phyloP scores from a whole-genome alignment of 2,113 vertebrate genomes.

The Amazona guildingii region DNA sequence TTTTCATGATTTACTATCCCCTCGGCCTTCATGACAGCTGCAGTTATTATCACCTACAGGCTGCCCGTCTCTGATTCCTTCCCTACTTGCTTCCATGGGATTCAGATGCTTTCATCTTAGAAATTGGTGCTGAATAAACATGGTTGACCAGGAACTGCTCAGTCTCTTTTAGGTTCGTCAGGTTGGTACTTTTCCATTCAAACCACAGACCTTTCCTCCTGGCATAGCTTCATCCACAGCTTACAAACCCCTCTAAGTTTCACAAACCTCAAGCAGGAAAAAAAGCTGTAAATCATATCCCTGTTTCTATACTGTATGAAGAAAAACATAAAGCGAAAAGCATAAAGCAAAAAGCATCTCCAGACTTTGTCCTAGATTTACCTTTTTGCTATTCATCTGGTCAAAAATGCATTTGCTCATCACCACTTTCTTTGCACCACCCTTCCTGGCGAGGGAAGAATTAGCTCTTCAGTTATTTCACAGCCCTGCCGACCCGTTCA shows the following conservation, averaged over 20 bases:
- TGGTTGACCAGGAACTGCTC: neutral
- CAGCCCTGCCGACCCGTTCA: accelerated
- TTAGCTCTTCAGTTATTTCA: neutral
- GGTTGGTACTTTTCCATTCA: neutral
- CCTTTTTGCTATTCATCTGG: neutral
- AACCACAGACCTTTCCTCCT: neutral
- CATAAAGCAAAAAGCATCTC: neutral
- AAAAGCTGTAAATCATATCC: neutral
- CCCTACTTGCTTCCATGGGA: constrained; percentile 18
- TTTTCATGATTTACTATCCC: neutral
- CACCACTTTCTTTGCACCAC: neutral
- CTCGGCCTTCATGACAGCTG: neutral
- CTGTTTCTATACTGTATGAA: neutral
- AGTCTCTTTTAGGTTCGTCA: neutral
- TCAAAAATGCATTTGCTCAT: neutral
- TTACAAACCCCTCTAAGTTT: neutral
- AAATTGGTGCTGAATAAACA: neutral
- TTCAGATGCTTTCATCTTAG: neutral
- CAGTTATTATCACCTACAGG: neutral
- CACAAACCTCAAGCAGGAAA: neutral
- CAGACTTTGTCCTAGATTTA: neutral
- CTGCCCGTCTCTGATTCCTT: neutral
- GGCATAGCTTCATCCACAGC: neutral
- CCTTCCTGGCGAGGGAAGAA: neutral
- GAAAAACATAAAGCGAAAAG: neutral